phyloP scores from a whole-genome alignment of 2,888 invertebrate species.

The Cordilura impudica region DNA sequence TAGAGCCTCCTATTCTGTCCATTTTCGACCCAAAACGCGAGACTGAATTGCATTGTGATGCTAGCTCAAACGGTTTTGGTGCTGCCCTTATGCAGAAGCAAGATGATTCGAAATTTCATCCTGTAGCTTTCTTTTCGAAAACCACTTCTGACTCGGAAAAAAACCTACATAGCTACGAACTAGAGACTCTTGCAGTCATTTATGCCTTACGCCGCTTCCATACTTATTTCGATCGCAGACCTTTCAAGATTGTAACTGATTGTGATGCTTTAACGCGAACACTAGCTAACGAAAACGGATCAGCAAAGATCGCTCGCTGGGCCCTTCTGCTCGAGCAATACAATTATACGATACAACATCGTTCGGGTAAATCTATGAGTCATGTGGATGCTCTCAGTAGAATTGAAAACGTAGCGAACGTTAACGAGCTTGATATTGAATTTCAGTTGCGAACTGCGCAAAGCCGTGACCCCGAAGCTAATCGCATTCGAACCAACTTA shows the following conservation, averaged over 20 bases:
- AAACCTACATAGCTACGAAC: constrained; percentile 69
- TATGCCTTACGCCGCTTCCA: constrained; percentile 60
- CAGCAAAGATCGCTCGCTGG: constrained; percentile 54
- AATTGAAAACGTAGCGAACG: constrained; percentile 9
- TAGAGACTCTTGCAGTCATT: constrained; percentile 66
- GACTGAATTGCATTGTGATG: constrained; percentile 44
- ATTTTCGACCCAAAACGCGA: constrained; percentile 36
- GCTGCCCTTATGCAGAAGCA: constrained; percentile 40
- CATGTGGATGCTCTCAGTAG: constrained; percentile 54
- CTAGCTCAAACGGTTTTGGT: constrained; percentile 39
- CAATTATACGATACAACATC: constrained; percentile 40
- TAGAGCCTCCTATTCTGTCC: constrained; percentile 22
- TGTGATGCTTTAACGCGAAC: constrained; percentile 41
- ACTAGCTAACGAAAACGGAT: constrained; percentile 40
- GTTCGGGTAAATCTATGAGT: constrained; percentile 8
- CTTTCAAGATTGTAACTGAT: constrained; percentile 54
- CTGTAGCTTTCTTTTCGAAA: constrained; percentile 36
- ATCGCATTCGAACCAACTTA: not conserved
- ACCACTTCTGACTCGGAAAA: constrained; percentile 22
- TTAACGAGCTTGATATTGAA: too few species aligned
- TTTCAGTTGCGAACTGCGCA: constrained; percentile 8
- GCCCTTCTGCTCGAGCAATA: constrained; percentile 45
- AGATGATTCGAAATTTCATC: constrained; percentile 40
- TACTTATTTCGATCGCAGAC: constrained; percentile 42
- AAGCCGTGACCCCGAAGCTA: not conserved